A percentile compares a stretch with the other conserved stretches of the same genome.
Evolutionary conservation across 2,113 vertebrate species (phyloP).

Genomic region (Spea multiplicata): DNA sequence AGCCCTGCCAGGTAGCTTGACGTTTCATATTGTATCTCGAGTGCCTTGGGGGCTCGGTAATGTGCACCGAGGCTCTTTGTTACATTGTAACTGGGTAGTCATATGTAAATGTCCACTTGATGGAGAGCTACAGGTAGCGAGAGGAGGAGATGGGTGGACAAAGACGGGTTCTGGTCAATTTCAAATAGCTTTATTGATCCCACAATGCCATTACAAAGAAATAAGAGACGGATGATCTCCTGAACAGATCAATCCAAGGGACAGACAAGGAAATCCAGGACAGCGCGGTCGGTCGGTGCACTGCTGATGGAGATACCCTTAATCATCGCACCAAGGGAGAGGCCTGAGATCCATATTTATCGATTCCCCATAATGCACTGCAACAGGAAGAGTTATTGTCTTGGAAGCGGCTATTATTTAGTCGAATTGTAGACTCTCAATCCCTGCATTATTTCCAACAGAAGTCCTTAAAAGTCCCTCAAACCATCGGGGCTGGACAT

Average conservation of each 20-base stretch:
- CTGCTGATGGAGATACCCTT: background rate
- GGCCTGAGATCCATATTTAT: background rate
- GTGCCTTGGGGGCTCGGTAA: no score
- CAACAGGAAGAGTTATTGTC: background rate
- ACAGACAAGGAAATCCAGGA: background rate
- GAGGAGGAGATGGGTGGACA: background rate
- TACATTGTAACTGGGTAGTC: no score
- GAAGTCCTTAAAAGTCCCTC: no score
- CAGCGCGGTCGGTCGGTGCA: background rate
- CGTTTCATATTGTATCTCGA: no score
- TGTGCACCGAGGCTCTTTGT: no score
- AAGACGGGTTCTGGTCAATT: background rate
- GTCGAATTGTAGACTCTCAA: background rate
- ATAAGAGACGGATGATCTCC: background rate
- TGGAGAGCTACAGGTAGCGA: background rate
- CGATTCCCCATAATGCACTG: background rate
- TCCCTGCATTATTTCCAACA: background rate
- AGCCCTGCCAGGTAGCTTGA: no score
- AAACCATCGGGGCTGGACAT: no score
- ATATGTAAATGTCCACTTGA: background rate
- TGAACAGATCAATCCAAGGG: background rate
- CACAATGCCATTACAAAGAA: background rate
- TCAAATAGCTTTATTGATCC: slow-evolving; percentile 1
- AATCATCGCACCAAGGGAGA: background rate
- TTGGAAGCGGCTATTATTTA: background rate